Evolutionary conservation across 2,797 vertebrate genomes (phyloP), one percentile per base, ranked within the genome.

Genomic region (Nyctibius grandis): DNA sequence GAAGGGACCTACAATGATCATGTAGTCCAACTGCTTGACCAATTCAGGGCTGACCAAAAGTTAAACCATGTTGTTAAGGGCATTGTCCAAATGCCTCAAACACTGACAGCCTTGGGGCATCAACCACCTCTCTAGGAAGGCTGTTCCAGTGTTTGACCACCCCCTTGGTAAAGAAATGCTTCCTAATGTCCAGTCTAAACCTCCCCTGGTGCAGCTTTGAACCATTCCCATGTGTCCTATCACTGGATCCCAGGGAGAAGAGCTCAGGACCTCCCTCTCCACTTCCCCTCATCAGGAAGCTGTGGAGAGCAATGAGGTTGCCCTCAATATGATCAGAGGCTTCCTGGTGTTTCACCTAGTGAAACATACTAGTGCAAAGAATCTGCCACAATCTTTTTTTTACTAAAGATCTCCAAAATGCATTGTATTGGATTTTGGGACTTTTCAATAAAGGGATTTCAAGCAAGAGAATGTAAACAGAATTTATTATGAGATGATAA

Each of bases 391-490:
- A 29, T 56, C 9, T 79, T 67, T 63, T 68, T 59, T 60, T 65
- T 77, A 34, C 40, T 57, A 45, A 78, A 57, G 28, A 12, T 63
- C 15, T 86, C 47, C 77, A 78, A 88, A 92, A 72, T 42, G 29
- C 22, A 22, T 76, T 75, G 28, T 22, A 20, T 47, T 89, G 33
- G 69, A 26, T 59, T 93, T 85, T 75, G 31, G 34, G 22, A 65
- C 18, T 84, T 86, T 91, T 92, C 53, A 73, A 31, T 86, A 59
- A 75, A 78, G 51, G 21, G 25, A 75, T 91, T 93, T 91, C 36
- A 81, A 93, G 18, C 16, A 25, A 76, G 33, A 76, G 47, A 92
- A 91, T 78, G 87, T 89, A 96, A 94, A 88, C 54, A 96, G 85
- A 92, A 84, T 81, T 88, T 84, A 54, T 86, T 31, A 63, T 51